Evolutionary conservation across 2,113 vertebrate species (phyloP).

Genomic region (Stigmatopora nigra): DNA sequence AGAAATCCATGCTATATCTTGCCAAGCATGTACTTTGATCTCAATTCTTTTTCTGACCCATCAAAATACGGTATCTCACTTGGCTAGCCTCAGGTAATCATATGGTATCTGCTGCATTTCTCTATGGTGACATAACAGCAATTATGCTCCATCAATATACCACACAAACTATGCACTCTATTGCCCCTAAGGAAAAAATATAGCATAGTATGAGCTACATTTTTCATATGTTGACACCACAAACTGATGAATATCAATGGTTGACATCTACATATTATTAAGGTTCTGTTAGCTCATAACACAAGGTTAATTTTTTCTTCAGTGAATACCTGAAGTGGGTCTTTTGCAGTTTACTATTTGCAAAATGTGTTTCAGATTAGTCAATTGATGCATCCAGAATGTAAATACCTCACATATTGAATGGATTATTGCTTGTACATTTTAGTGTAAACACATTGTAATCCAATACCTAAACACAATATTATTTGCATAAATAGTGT

Average conservation of each 20-base stretch:
- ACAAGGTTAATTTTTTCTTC: slow-evolving; percentile 23
- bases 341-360: slow-evolving; percentile 23
- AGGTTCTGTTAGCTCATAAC: slow-evolving; percentile 28
- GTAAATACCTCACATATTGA: neutral
- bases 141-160: neutral
- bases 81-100: slow-evolving; percentile 28
- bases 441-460: neutral
- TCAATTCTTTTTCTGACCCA: slow-evolving; percentile 33
- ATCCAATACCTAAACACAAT: neutral
- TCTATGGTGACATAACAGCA: slow-evolving; percentile 24
- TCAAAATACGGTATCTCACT: slow-evolving; percentile 27
- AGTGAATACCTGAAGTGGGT: slow-evolving; percentile 19
- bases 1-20: neutral
- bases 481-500: neutral
- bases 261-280: slow-evolving; percentile 30
- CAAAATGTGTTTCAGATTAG: slow-evolving; percentile 16
- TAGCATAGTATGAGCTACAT: slow-evolving; percentile 8
- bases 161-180: neutral
- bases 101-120: slow-evolving; percentile 25
- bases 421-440: neutral
- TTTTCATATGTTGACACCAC: slow-evolving; percentile 19
- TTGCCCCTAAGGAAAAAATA: neutral
- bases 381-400: slow-evolving; percentile 26
- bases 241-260: slow-evolving; percentile 41
- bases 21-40: slow-evolving; percentile 48